Evolutionary conservation across 2,113 vertebrate species (phyloP).

Genomic region (Smithornis capensis): DNA sequence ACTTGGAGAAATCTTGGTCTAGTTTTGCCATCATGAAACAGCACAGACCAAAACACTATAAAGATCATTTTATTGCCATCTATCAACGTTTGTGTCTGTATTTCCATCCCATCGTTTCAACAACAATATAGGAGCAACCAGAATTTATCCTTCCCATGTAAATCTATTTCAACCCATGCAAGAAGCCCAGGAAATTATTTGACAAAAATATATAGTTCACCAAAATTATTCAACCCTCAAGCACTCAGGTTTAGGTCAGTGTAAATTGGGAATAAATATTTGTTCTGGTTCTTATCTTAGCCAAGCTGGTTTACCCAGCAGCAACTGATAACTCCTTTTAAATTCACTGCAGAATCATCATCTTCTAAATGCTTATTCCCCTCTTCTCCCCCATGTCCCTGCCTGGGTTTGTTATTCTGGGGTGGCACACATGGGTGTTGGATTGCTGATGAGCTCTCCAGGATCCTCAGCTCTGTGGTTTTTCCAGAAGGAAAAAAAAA

Average conservation of each 20-base stretch:
- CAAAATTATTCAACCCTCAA: constrained; percentile 43
- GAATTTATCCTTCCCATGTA: constrained; percentile 38
- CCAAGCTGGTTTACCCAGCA: constrained; percentile 54
- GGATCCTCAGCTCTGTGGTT: background rate
- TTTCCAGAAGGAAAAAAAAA: background rate
- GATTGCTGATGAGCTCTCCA: background rate
- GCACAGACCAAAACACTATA: background rate
- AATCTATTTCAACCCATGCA: constrained; percentile 42
- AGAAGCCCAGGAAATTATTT: constrained; percentile 33
- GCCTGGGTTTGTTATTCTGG: background rate
- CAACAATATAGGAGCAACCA: background rate
- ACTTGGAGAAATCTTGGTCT: background rate
- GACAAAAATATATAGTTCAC: constrained; percentile 27
- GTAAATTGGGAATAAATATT: constrained; percentile 65
- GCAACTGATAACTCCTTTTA: constrained; percentile 38
- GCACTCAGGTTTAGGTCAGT: constrained; percentile 48
- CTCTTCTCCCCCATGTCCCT: background rate
- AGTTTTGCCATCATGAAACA: background rate
- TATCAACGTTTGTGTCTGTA: constrained; percentile 19
- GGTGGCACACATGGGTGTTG: background rate
- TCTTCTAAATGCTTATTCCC: background rate
- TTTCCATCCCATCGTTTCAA: constrained; percentile 28
- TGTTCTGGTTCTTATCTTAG: constrained; percentile 59
- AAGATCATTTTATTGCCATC: constrained; percentile 25
- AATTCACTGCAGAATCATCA: constrained; percentile 23